phyloP scores from a whole-genome alignment of 2,888 invertebrate genomes.

The Tachina fera region DNA sequence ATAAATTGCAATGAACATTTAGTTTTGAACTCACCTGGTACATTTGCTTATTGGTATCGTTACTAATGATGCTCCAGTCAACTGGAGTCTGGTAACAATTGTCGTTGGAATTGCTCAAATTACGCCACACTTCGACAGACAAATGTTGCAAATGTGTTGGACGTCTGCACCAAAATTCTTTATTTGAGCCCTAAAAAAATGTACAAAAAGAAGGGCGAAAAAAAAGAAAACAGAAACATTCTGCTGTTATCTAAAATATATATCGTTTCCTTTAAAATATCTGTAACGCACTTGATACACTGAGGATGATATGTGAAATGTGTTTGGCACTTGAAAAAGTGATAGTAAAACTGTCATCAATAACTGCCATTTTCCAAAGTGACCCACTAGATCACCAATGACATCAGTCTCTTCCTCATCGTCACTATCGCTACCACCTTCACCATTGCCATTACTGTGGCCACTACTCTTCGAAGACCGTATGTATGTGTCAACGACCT shows the following conservation, averaged over 20 bases:
- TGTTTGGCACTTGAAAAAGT: slow-evolving; percentile 90
- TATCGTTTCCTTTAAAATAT: neutral
- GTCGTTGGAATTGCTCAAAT: slow-evolving; percentile 86
- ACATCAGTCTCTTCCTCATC: slow-evolving; percentile 85
- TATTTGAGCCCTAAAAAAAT: slow-evolving; percentile 85
- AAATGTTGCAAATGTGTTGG: slow-evolving; percentile 85
- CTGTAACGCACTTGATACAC: slow-evolving; percentile 86
- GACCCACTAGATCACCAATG: slow-evolving; percentile 88
- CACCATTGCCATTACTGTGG: slow-evolving; percentile 53
- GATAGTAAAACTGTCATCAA: slow-evolving; percentile 89
- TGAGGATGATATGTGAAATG: slow-evolving; percentile 90
- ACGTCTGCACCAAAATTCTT: slow-evolving; percentile 88
- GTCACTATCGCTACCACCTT: slow-evolving; percentile 84
- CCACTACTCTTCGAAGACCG: slow-evolving; percentile 50
- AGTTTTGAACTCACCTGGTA: slow-evolving; percentile 74
- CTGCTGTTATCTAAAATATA: slow-evolving; percentile 6
- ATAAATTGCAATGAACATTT: neutral
- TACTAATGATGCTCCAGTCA: slow-evolving; percentile 79
- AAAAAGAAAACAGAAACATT: neutral
- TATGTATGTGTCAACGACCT: slow-evolving; percentile 62
- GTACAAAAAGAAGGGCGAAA: neutral
- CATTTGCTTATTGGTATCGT: slow-evolving; percentile 73
- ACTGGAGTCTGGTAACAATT: slow-evolving; percentile 85
- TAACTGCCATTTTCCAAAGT: slow-evolving; percentile 91
- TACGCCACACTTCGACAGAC: slow-evolving; percentile 86